phyloP scores from a whole-genome alignment of 2,888 invertebrate genomes.

The Clivina fossor region DNA sequence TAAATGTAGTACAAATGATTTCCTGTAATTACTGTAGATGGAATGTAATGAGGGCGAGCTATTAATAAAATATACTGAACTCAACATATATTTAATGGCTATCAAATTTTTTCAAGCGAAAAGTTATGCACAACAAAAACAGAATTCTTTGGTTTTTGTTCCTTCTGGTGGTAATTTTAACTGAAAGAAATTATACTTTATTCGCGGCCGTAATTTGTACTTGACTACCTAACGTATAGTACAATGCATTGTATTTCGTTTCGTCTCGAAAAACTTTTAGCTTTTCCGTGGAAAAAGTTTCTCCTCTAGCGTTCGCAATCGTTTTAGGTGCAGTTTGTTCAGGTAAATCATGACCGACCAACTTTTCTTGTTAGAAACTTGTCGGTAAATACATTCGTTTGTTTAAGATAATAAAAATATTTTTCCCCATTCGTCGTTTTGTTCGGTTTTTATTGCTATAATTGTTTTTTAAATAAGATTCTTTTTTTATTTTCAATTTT shows the following conservation, averaged over 20 bases:
- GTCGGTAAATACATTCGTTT: constrained; percentile 27
- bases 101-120: no score
- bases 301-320: constrained; percentile 13
- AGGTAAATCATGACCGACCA: constrained; percentile 26
- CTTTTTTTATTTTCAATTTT: no score
- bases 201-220: constrained; percentile 17
- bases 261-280: constrained; percentile 15
- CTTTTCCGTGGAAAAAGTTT: constrained; percentile 19
- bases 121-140: no score
- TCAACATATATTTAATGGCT: no score
- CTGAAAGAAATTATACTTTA: constrained; percentile 25
- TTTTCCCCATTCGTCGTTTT: constrained; percentile 2
- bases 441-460: constrained; percentile 5
- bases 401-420: constrained; percentile 28
- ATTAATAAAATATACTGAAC: no score
- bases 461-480: no score
- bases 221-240: constrained; percentile 14
- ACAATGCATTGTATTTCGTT: constrained; percentile 19
- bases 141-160: background rate
- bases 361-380: constrained; percentile 28
- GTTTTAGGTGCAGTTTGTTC: constrained; percentile 23
- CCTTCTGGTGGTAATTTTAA: constrained; percentile 15
- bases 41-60: no score
- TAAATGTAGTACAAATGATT: no score
- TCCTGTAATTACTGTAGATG: no score